Evolutionary conservation across 2,797 vertebrate genomes (phyloP), one percentile per base, ranked within the genome.

Genomic region (Cyclopterus lumpus): DNA sequence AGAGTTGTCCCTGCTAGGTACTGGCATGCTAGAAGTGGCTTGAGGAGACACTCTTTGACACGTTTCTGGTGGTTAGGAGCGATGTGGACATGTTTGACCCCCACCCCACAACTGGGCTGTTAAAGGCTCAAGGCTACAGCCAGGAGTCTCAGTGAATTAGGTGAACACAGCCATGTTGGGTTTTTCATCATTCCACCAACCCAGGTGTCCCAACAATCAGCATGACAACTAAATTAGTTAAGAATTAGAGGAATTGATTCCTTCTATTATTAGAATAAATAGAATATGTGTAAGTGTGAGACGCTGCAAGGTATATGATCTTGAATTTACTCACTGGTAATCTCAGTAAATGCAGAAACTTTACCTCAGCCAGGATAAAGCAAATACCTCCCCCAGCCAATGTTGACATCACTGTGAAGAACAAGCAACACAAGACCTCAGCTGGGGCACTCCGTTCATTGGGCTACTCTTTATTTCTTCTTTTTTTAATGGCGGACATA

Each of bases 31-130:
- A 4, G 40, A 76, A 46, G 3, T 16, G 67, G 58, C 67, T 72
- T 54, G 2, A 42, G 55, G 70, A 86, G 42, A 58, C 49, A 84
- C 46, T 76, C 55, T 74, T 6, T 48, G 64, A 81, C 79, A 64
- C 68, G 78, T 87, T 85, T 76, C 38, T 81, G 84, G 81, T 79
- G 80, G 82, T 84, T 79, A 71, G 73, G 77, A 73, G 80, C 75
- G 75, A 65, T 76, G 38, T 28, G 68, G 60, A 88, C 65, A 69
- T 38, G 62, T 78, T 53, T 74, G 49, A 81, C 64, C 48, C 34
- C 34, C 32, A 32, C 34, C 16, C 6, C 44, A 82, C 79, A 85
- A 83, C 78, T 71, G 44, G 79, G 68, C 72, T 73, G 78, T 84
- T 64, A 53, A 73, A 84, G 34, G 79, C 79, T 85, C 69, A 12